Evolutionary conservation across 2,888 invertebrate genomes (phyloP), one percentile per base, ranked within the genome.

Genomic region (Eustalomyia histrio): DNA sequence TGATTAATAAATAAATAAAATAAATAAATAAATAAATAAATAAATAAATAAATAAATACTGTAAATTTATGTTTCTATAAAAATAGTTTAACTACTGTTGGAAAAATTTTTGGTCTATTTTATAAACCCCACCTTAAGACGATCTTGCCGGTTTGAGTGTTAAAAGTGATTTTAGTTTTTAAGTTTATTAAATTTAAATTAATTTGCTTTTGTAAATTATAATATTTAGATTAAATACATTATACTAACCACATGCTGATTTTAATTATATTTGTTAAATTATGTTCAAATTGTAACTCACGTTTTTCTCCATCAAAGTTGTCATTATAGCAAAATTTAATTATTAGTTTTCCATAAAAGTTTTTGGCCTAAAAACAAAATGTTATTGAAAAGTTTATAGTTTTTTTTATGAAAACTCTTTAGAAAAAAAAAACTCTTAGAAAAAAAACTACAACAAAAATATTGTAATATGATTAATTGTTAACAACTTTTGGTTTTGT

Each of bases 211-310:
- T 12, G 6, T 14, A n/a, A 47, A 47, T 47, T 47, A 14, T 12
- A 47, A 47, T n/a, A 47, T 39, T 39, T 12, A 39, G 12, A 47
- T 47, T n/a, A n/a, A 47, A n/a, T n/a, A 47, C n/a, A 14, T n/a
- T 47, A 47, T 47, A 69, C 7, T 6, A 6, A 29, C 53, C 69
- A 76, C 65, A 71, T 65, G 69, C 74, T 71, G 55, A 12, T 60
- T 74, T 69, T 65, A 65, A 81, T 78, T 78, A 78, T 69, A 50
- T 60, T 81, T 74, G 71, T 74, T 71, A 71, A 71, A 69, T 29
- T 21, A 47, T 61, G 52, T 60, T 43, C 12, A 53, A 53, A 67
- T 33, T 47, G n/a, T 52, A 67, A 1, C 50, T 63, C 78, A 81
- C 78, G 81, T 74, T 74, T 61, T 65, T 35, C 43, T 47, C 12